A percentile compares a stretch with the other conserved stretches of the same genome.
These are phyloP conservation scores for Narcine bancroftii DNA, from an alignment of 2,113 vertebrate genomes.

Conservation along the genomic window DNA sequence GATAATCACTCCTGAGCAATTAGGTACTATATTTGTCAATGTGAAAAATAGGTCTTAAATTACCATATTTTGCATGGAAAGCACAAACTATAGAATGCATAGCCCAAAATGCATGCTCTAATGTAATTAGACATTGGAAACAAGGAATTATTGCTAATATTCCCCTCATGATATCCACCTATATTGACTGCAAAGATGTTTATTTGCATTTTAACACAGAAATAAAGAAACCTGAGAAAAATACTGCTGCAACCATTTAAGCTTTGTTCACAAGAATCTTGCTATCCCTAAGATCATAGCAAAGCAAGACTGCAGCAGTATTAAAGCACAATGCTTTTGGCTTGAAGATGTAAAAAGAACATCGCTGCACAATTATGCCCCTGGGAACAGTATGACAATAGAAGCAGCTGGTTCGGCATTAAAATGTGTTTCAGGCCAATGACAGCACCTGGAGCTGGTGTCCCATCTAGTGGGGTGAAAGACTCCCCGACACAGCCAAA, in stretches of 20 bases:
- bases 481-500: background rate
- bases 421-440: background rate
- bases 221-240: background rate
- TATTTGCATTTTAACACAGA: background rate
- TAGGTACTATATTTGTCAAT: slow-evolving; percentile 14
- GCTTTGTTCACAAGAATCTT: background rate
- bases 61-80: background rate
- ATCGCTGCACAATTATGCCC: background rate
- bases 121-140: background rate
- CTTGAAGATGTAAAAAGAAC: slow-evolving; percentile 8
- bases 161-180: background rate
- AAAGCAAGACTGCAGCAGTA: background rate
- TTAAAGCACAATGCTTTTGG: no score
- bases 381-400: background rate
- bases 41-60: slow-evolving; percentile 21
- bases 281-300: background rate
- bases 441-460: background rate
- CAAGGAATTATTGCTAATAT: background rate
- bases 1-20: slow-evolving; percentile 34
- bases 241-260: background rate
- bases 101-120: background rate
- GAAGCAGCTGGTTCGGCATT: slow-evolving; percentile 22
- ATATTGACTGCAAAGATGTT: background rate
- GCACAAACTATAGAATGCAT: background rate
- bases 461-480: background rate